These are phyloP conservation scores for Bolinopsis microptera DNA, from an alignment of 37 sponge, comb jelly and placozoan species.

Conservation along the genomic window DNA sequence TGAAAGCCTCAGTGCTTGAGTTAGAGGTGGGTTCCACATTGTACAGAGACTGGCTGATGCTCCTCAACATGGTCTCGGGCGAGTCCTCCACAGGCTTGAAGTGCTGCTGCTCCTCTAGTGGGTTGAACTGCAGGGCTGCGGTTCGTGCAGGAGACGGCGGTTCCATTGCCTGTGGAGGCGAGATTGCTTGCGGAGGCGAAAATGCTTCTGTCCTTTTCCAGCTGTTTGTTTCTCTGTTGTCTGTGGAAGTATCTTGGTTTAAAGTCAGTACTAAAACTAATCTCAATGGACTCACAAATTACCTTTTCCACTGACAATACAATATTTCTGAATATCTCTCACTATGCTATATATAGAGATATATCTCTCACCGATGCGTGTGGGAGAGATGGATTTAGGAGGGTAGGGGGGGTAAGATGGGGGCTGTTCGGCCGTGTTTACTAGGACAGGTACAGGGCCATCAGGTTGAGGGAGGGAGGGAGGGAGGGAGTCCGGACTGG, in stretches of 20 bases:
- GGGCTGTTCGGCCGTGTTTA: not conserved
- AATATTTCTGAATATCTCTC: no score
- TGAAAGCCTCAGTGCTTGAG: not conserved
- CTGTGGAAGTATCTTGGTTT: no score
- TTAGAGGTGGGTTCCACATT: not conserved
- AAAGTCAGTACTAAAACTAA: no score
- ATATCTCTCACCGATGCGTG: conserved; percentile 17
- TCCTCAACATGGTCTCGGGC: not conserved
- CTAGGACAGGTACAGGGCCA: not conserved
- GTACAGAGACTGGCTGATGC: conserved; percentile 13
- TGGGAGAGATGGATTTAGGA: not conserved
- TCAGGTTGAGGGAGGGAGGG: not conserved
- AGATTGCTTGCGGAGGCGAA: not conserved
- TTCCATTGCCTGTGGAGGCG: not conserved
- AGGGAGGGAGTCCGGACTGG: not conserved
- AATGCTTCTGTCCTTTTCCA: conserved; percentile 8
- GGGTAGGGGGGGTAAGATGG: conserved; percentile 44
- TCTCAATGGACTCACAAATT: no score
- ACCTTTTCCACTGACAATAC: no score
- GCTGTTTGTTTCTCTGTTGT: conserved; percentile 61
- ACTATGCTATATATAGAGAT: no score
- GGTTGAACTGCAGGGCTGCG: not conserved
- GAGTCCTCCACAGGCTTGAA: not conserved
- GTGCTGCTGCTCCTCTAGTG: not conserved
- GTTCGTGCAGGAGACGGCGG: not conserved